Base-by-base conservation (phyloP, 1,140 invertebrate genomes). In the Macrosteles quadrilineatus region DNA sequence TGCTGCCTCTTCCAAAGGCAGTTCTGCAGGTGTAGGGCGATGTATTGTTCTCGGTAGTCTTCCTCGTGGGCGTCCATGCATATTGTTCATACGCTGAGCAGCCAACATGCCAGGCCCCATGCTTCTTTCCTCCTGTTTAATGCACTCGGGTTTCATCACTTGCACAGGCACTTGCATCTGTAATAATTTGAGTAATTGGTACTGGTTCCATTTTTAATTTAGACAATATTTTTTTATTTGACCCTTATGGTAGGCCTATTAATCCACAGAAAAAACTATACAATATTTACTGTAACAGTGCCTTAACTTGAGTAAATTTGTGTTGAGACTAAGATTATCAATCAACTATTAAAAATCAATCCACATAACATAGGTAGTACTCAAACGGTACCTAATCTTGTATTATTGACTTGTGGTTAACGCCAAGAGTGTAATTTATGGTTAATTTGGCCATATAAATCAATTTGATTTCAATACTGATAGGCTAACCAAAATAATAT, bases 1-100 rank as follows among this genome's bases (percentile, higher is more conserved):
- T 9, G 73, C 73, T 14, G 73, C 73, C 66, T 73, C 73, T 25
- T 72, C 68, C 4, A 73, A 47, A 25, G 73, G 73, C 2, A 73
- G 29, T 1, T 69, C 53, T 25, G 62, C 71, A 2, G 67, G 67
- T 29, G 55, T 32, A 32, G 66, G 66, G 14, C 59, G 11, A 1
- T 40, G 2, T 23, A 14, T 63, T 6, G 4, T 3, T 3, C 27
- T 23, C 3, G 23, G 12, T 27, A 14, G 9, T 63, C 59, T 9
- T 4, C 31, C 31, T 19, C 59, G 59, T 3, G 62, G 36, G 14
- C 55, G 14, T 30, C 23, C 1, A 64, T 29, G 30, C 62, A 64
- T 29, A 21, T 19, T 32, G 27, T 64, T 64, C 23, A 64, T 50
- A 4, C 47, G 47, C 47, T 50, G 47, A n/a, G 47, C 17, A 4